Percentiles rank a stretch among this genome's conserved stretches.
Conservation (phyloP, 2,113 vertebrate genomes). For the Chaetops frenatus region DNA sequence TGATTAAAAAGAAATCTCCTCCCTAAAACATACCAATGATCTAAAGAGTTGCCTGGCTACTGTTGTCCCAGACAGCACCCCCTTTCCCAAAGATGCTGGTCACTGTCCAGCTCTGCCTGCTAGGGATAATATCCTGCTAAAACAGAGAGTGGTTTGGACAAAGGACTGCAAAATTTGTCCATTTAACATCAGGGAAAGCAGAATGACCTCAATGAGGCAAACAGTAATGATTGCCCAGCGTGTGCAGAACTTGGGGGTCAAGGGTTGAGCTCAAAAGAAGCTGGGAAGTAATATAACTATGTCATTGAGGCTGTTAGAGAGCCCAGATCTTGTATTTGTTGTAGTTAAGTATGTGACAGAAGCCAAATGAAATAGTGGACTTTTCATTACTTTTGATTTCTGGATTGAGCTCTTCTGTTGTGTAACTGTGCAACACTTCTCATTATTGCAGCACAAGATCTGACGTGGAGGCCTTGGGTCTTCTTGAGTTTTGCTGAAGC, state of each 20-base stretch:
- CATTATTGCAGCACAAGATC: neutral
- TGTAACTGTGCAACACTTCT: neutral
- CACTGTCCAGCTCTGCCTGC: neutral
- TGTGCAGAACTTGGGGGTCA: neutral
- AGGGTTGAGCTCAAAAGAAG: neutral
- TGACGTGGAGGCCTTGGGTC: neutral
- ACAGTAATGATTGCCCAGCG: neutral
- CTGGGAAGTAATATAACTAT: neutral
- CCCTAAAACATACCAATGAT: neutral
- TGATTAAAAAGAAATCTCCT: neutral
- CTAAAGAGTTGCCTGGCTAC: neutral
- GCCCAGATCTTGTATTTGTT: neutral
- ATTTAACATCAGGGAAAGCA: slow-evolving; percentile 1
- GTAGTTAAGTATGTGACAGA: neutral
- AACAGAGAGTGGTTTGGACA: neutral
- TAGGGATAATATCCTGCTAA: neutral
- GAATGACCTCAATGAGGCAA: slow-evolving; percentile 23
- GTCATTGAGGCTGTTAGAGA: neutral
- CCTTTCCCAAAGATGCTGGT: neutral
- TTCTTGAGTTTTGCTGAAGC: neutral
- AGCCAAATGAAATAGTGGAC: slow-evolving; percentile 12
- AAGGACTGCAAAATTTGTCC: slow-evolving; percentile 9
- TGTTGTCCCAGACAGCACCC: neutral
- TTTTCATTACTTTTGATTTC: slow-evolving; percentile 34
- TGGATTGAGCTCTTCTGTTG: slow-evolving; percentile 1